A percentile compares a stretch with the other conserved stretches of the same genome.
Evolutionary conservation across 2,888 invertebrate species (phyloP).

Genomic region (Drosophila imparisetae): DNA sequence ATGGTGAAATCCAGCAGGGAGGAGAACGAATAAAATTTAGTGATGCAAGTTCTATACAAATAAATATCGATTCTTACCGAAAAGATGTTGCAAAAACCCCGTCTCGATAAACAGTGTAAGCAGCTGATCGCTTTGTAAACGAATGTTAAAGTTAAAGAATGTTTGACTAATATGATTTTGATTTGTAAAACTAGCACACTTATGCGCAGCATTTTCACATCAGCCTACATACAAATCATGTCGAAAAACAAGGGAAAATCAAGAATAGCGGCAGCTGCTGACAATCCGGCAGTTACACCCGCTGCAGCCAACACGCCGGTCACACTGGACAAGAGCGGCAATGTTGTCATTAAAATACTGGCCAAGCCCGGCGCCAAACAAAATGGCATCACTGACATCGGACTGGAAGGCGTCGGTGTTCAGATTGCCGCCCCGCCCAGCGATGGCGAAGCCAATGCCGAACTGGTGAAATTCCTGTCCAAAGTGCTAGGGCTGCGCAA

Average conservation of each 20-base stretch:
- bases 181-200: not conserved
- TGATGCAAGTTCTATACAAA: not conserved
- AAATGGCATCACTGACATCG: constrained; percentile 88
- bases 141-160: not conserved
- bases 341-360: constrained; percentile 87
- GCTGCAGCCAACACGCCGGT: constrained; percentile 74
- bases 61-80: not conserved
- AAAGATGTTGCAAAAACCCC: not conserved
- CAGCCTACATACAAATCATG: constrained; percentile 56
- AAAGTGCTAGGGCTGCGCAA: constrained; percentile 89
- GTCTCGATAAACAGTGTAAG: not conserved
- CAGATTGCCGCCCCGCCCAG: constrained; percentile 92
- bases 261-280: constrained; percentile 26
- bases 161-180: not conserved
- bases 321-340: constrained; percentile 86
- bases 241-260: constrained; percentile 77
- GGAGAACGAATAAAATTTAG: not conserved
- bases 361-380: constrained; percentile 92
- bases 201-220: constrained; percentile 61
- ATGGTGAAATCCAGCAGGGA: not conserved
- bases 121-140: constrained; percentile 36
- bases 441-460: constrained; percentile 92
- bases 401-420: constrained; percentile 88
- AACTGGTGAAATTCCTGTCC: constrained; percentile 90
- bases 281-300: constrained; percentile 18